Evolutionary conservation across 2,888 invertebrate genomes (phyloP), one percentile per base, ranked within the genome.

Genomic region (Nasonovia ribisnigri): DNA sequence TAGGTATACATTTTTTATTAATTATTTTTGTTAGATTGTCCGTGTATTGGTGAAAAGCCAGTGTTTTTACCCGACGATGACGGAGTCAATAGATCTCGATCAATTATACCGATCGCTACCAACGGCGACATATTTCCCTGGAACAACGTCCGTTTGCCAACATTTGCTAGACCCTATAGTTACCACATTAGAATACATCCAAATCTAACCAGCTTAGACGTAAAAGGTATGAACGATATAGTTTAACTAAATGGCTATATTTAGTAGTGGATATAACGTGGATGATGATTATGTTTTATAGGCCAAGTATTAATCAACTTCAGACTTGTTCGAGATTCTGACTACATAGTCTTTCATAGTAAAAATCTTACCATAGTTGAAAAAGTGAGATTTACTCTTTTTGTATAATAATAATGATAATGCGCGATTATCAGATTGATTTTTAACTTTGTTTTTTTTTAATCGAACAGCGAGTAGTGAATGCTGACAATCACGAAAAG

Each of bases 151-250:
- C 96, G 98, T 94, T 96, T 99, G 95, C 98, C 98, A 0, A 97
- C 97, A 77, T 97, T 97, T 95, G 97, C 97, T 86, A 97, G 97
- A 95, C 98, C 99, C 29, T 97, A 97, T 95, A 97, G 98, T 95
- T 99, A 99, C 95, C 97, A 97, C 95, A 97, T 99, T 94, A 98
- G 98, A 96, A 97, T 99, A 95, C 98, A 99, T 96, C 99, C 99
- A 20, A 99, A 99, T 96, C 96, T 99, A 94, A 98, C 98, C 88
- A 98, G 98, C 42, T 97, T 98, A 92, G 98, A 98, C 96, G 97
- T 99, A 92, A 97, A 97, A 96, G 99, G 99, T 97, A 96, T 95
- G 94, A 36, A 46, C 29, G 16, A 51, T 51, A 48, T 51, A 1
- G 10, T 29, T 51, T 84, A 91, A 96, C 96, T 54, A n/a, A 67